Evolutionary conservation across 1,140 invertebrate genomes (phyloP).

Genomic region (Helicorthomorpha holstii): DNA sequence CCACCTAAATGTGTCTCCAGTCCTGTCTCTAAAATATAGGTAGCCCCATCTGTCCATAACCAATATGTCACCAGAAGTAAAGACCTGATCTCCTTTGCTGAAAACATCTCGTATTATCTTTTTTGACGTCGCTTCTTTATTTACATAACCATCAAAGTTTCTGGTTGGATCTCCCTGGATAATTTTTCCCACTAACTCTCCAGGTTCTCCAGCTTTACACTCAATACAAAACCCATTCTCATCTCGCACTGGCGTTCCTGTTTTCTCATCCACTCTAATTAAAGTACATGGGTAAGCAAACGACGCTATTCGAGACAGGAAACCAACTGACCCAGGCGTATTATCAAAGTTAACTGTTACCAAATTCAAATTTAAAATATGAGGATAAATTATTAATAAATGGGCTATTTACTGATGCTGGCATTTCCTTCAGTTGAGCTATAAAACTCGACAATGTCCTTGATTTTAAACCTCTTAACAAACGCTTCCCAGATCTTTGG

Average conservation of each 20-base stretch:
- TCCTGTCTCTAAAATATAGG: slow-evolving; percentile 88
- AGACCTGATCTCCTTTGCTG: slow-evolving; percentile 69
- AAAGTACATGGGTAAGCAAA: slow-evolving; percentile 73
- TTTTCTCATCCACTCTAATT: slow-evolving; percentile 66
- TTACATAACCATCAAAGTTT: slow-evolving; percentile 64
- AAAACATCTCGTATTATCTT: slow-evolving; percentile 86
- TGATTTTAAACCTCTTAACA: slow-evolving; percentile 69
- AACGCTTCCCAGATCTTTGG: slow-evolving; percentile 93
- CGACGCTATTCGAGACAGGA: slow-evolving; percentile 72
- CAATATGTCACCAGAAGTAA: slow-evolving; percentile 72
- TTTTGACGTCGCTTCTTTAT: slow-evolving; percentile 77
- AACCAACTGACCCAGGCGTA: slow-evolving; percentile 85
- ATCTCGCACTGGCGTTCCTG: slow-evolving; percentile 64
- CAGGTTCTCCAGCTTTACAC: slow-evolving; percentile 72
- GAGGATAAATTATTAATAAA: too few relatives aligned
- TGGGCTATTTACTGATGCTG: slow-evolving; percentile 71
- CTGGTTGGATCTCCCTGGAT: slow-evolving; percentile 38
- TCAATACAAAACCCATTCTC: slow-evolving; percentile 59
- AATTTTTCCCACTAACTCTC: slow-evolving; percentile 95
- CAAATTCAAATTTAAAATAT: too few relatives aligned
- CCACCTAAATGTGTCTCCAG: slow-evolving; percentile 88
- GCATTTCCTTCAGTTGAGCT: slow-evolving; percentile 96
- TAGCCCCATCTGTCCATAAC: slow-evolving; percentile 83
- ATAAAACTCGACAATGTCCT: slow-evolving; percentile 81
- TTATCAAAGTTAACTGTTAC: slow-evolving; percentile 77